Evolutionary conservation across 1,140 invertebrate genomes (phyloP).

Genomic region (Panulirus ornatus): DNA sequence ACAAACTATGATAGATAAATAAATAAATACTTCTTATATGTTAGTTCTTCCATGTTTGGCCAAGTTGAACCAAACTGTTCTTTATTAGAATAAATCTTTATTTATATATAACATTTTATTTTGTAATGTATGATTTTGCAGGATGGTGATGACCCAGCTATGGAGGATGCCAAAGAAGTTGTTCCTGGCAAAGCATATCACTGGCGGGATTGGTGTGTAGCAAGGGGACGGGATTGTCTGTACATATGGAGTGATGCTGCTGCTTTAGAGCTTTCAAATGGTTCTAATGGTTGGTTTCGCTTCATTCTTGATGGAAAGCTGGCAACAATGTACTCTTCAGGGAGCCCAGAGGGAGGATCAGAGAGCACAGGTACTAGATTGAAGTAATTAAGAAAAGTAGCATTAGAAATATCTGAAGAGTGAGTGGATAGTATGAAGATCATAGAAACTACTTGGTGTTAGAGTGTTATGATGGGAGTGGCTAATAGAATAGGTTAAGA

Average conservation of each 20-base stretch:
- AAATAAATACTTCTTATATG: background rate
- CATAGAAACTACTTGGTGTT: too few species aligned
- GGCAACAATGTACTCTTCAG: conserved; percentile 98
- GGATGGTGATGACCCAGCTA: conserved; percentile 59
- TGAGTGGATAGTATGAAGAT: too few species aligned
- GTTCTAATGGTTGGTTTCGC: conserved; percentile 98
- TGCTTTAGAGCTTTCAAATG: conserved; percentile 97
- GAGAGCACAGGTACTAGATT: conserved; percentile 85
- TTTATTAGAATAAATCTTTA: background rate
- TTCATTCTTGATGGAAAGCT: conserved; percentile 98
- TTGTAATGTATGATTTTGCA: background rate
- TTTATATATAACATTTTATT: background rate
- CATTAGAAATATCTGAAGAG: too few species aligned
- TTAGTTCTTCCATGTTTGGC: background rate
- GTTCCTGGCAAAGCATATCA: conserved; percentile 93
- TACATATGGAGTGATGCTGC: conserved; percentile 98
- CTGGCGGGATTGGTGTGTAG: conserved; percentile 98
- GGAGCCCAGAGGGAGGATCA: conserved; percentile 97
- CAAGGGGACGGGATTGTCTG: conserved; percentile 94
- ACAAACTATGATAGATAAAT: too few species aligned
- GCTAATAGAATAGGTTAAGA: too few species aligned
- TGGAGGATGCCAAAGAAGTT: conserved; percentile 91
- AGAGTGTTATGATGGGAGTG: too few species aligned
- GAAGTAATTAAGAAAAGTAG: too few species aligned
- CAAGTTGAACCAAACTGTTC: background rate